These are phyloP conservation scores for Triplophysa yarkandensis DNA, from an alignment of 2,797 vertebrate genomes.

Conservation along the genomic window DNA sequence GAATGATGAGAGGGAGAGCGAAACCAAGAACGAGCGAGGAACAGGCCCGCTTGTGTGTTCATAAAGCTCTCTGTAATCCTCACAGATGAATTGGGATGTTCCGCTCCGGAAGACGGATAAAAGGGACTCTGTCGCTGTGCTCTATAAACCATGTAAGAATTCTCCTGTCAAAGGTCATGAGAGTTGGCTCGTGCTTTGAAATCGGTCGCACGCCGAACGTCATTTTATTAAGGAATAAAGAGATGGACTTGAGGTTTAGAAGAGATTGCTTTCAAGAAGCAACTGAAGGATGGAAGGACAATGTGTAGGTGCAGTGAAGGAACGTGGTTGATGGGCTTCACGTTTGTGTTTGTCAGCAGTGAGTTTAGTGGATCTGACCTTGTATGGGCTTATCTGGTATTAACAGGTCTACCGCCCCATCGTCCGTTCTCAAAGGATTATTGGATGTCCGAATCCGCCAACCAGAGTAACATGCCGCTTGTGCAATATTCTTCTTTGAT, in stretches of 20 bases:
- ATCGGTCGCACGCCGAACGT: conserved; percentile 33
- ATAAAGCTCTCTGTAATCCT: conserved; percentile 42
- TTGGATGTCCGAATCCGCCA: conserved; percentile 44
- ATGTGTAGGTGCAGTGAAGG: neutral
- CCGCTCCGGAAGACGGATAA: conserved; percentile 10
- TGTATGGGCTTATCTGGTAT: conserved; percentile 58
- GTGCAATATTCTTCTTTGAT: conserved; percentile 4
- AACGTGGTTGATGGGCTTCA: conserved; percentile 50
- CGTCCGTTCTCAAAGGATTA: conserved; percentile 44
- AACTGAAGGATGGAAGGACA: conserved; percentile 26
- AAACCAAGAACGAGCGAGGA: conserved; percentile 5
- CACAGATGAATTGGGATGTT: conserved; percentile 35
- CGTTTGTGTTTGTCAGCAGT: conserved; percentile 56
- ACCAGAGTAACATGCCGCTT: neutral
- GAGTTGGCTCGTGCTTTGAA: conserved; percentile 30
- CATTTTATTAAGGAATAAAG: neutral
- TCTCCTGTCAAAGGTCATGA: conserved; percentile 34
- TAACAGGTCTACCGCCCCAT: conserved; percentile 44
- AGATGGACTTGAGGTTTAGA: conserved; percentile 37
- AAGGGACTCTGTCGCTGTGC: conserved; percentile 16
- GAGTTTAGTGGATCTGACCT: conserved; percentile 50
- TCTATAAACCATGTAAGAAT: conserved; percentile 27
- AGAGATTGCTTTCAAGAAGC: conserved; percentile 49
- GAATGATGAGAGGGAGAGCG: conserved; percentile 14
- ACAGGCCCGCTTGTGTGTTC: conserved; percentile 25